Evolutionary conservation across 2,888 invertebrate species (phyloP).

Genomic region (Leptinotarsa juncta): DNA sequence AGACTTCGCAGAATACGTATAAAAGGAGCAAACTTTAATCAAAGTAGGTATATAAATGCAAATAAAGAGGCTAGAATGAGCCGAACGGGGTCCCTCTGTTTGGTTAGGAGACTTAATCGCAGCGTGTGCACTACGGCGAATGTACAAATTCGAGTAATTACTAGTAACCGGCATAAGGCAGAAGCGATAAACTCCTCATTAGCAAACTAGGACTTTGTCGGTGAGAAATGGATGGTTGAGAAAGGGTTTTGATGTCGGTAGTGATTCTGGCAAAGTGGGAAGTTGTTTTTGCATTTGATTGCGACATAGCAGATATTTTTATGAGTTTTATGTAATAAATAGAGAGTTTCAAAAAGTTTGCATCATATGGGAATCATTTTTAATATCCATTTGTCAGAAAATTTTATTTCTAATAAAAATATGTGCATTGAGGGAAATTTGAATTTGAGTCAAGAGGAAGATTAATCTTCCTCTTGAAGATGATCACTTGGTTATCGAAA

Average conservation of each 20-base stretch:
- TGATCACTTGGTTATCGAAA: no score
- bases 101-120: slow-evolving; percentile 54
- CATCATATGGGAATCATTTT: no score
- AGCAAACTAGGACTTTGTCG: slow-evolving; percentile 45
- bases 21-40: slow-evolving; percentile 43
- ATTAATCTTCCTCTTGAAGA: no score
- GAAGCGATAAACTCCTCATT: slow-evolving; percentile 60
- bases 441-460: no score
- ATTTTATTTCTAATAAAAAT: no score
- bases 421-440: no score
- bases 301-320: no score
- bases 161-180: slow-evolving; percentile 56
- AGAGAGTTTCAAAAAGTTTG: no score
- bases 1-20: slow-evolving; percentile 28
- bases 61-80: slow-evolving; percentile 42
- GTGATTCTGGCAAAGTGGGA: not conserved
- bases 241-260: not conserved
- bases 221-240: slow-evolving; percentile 14
- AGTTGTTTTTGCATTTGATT: not conserved
- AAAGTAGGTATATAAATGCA: slow-evolving; percentile 42
- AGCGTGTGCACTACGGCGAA: slow-evolving; percentile 51
- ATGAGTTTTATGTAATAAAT: no score
- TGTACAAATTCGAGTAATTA: slow-evolving; percentile 60
- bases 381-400: no score
- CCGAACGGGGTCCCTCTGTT: slow-evolving; percentile 39